Percentiles rank a stretch among this genome's conserved stretches.
Evolutionary conservation across 2,113 vertebrate species (phyloP).

Genomic region (Chauna torquata): DNA sequence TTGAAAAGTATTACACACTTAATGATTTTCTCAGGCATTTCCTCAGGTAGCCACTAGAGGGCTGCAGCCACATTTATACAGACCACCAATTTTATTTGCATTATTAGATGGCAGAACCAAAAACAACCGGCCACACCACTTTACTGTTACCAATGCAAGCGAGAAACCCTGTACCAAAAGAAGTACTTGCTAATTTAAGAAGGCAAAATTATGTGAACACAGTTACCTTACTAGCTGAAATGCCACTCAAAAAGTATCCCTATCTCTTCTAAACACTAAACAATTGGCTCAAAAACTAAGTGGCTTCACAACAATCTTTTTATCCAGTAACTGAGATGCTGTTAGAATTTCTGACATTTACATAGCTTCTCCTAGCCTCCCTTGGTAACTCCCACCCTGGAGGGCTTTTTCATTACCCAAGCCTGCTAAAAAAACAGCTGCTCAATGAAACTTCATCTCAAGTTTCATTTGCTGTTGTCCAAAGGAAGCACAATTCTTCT

Average conservation of each 20-base stretch:
- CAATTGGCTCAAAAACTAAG: not conserved
- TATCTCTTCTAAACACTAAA: not conserved
- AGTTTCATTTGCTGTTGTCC: not conserved
- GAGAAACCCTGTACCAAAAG: not conserved
- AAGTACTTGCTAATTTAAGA: not conserved
- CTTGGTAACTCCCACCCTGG: not conserved
- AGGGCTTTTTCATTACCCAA: not conserved
- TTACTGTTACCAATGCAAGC: not conserved
- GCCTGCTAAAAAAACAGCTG: not conserved
- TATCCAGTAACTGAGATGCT: not conserved
- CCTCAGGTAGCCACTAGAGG: not conserved
- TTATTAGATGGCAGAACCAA: not conserved
- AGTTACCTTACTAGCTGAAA: not conserved
- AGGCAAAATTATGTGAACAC: not conserved
- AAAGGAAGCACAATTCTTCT: not conserved
- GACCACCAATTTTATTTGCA: rapidly evolving
- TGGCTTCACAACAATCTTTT: not conserved
- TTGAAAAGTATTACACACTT: rapidly evolving
- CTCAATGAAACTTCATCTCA: not conserved
- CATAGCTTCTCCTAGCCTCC: not conserved
- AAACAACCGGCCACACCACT: not conserved
- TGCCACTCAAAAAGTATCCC: not conserved
- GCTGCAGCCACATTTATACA: rapidly evolving
- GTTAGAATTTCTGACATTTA: not conserved
- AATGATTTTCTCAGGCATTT: not conserved